Conservation (phyloP, 2,113 vertebrate species). For the Pithys albifrons region DNA sequence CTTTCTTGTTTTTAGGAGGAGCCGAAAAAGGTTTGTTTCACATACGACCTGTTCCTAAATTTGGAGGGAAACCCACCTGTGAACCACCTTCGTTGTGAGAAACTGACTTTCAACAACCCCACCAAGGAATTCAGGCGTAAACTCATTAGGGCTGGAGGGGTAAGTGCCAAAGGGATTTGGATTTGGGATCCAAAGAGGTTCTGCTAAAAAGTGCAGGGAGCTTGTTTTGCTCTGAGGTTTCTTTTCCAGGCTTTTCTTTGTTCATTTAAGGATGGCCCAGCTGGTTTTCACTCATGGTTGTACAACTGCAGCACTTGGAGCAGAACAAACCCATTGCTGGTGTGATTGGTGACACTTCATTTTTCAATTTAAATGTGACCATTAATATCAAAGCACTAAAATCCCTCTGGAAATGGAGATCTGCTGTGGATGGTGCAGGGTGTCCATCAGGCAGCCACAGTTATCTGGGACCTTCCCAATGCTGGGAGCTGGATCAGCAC, state of each 20-base stretch:
- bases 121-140: slow-evolving; percentile 97
- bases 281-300: not conserved
- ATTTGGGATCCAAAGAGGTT: not conserved
- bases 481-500: not conserved
- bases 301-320: not conserved
- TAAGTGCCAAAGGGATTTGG: slow-evolving; percentile 62
- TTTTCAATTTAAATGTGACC: not conserved
- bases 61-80: slow-evolving; percentile 97
- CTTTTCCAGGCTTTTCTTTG: not conserved
- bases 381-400: not conserved
- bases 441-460: not conserved
- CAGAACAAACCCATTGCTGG: not conserved
- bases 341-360: not conserved
- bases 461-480: not conserved
- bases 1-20: slow-evolving; percentile 84
- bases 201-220: not conserved
- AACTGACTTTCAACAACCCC: slow-evolving; percentile 99
- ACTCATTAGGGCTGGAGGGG: slow-evolving; percentile 95
- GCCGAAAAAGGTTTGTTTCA: slow-evolving; percentile 95
- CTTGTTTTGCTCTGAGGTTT: not conserved
- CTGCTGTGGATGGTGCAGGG: not conserved
- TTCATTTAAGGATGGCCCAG: not conserved
- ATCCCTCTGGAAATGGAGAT: not conserved
- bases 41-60: slow-evolving; percentile 97
- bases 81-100: slow-evolving; percentile 98